phyloP scores from a whole-genome alignment of 2,113 vertebrate genomes.

The Osmerus eperlanus region DNA sequence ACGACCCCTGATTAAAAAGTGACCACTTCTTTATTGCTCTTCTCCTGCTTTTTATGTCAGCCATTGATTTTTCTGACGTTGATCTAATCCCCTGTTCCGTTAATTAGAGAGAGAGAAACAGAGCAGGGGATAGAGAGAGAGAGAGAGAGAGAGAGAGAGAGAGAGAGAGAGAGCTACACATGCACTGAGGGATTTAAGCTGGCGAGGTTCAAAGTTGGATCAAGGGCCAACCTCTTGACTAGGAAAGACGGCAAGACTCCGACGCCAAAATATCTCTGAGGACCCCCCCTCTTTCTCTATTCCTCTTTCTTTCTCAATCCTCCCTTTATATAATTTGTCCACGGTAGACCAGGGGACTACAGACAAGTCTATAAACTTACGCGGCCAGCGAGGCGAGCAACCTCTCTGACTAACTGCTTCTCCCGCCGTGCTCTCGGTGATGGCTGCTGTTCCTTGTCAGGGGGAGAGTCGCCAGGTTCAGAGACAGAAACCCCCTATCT shows the following conservation, averaged over 20 bases:
- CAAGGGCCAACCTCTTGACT: constrained; percentile 8
- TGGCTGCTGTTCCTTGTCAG: neutral
- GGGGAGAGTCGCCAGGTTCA: constrained; percentile 34
- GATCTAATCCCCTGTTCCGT: constrained; percentile 65
- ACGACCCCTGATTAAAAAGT: constrained; percentile 54
- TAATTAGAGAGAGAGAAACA: constrained; percentile 22
- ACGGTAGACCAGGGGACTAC: neutral
- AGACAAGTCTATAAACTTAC: neutral
- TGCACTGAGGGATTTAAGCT: constrained; percentile 37
- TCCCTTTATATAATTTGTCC: constrained; percentile 5
- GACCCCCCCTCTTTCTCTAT: neutral
- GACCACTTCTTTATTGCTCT: constrained; percentile 46
- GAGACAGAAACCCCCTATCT: constrained; percentile 30
- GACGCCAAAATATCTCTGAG: constrained; percentile 2
- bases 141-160: constrained; percentile 22
- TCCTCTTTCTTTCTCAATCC: constrained; percentile 15
- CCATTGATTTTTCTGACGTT: constrained; percentile 65
- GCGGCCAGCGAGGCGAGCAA: neutral
- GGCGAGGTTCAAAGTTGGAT: constrained; percentile 45
- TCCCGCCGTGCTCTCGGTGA: constrained; percentile 1
- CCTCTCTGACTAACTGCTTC: neutral
- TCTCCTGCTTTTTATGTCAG: constrained; percentile 36
- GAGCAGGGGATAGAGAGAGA: neutral
- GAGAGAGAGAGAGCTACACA: constrained; percentile 32
- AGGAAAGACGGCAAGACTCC: neutral